phyloP scores from a whole-genome alignment of 1,140 invertebrate species.

The Neotoxoptera formosana region DNA sequence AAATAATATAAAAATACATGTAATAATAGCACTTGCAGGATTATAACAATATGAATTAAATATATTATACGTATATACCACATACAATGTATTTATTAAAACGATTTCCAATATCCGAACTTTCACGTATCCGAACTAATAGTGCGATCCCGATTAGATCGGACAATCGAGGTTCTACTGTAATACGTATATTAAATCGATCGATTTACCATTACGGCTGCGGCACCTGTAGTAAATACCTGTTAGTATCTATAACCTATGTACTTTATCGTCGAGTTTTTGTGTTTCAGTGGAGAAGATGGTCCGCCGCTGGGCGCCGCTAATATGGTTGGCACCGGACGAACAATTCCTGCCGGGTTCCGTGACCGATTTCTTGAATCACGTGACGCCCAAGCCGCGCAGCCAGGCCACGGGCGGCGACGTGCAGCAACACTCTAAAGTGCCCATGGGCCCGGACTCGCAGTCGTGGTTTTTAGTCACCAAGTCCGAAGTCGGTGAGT shows the following conservation, averaged over 20 bases:
- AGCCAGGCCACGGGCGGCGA: neutral
- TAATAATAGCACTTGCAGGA: too few species aligned
- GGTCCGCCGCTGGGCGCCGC: conserved; percentile 68
- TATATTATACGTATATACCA: too few species aligned
- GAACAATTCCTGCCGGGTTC: conserved; percentile 71
- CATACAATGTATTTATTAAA: too few species aligned
- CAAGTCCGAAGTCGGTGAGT: conserved; percentile 66
- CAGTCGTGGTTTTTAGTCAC: conserved; percentile 68
- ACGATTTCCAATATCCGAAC: too few species aligned
- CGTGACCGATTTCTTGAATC: conserved; percentile 70
- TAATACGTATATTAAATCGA: too few species aligned
- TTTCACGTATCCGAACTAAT: too few species aligned
- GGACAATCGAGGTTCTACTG: neutral
- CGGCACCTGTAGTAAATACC: too few species aligned
- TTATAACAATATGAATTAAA: too few species aligned
- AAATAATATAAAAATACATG: too few species aligned
- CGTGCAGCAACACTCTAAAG: conserved; percentile 16
- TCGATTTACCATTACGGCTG: too few species aligned
- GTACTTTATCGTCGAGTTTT: neutral
- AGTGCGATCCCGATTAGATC: too few species aligned
- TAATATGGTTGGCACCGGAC: conserved; percentile 72
- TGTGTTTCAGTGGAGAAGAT: conserved; percentile 58
- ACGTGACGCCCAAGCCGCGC: conserved; percentile 63
- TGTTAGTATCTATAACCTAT: too few species aligned
- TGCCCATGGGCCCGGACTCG: conserved; percentile 63